Evolutionary conservation across 2,888 invertebrate genomes (phyloP).

Genomic region (Cosmia trapezina): DNA sequence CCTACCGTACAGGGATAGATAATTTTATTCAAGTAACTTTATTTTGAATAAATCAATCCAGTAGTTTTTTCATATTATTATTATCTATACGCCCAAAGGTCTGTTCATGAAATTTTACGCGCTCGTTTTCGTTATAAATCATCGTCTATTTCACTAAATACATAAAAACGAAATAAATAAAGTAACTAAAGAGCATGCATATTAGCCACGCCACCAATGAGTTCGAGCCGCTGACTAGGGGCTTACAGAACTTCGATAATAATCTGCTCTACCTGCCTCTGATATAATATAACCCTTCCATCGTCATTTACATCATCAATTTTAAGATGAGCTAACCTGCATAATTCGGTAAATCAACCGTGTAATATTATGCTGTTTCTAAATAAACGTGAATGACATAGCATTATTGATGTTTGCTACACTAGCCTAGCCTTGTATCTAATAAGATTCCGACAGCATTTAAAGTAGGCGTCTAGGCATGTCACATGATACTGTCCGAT

Average conservation of each 20-base stretch:
- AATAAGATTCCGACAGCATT: conserved; percentile 48
- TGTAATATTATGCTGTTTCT: conserved; percentile 50
- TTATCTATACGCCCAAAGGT: no score
- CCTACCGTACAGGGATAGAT: no score
- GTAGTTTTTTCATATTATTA: no score
- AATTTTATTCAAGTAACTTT: no score
- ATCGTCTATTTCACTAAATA: no score
- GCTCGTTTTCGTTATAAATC: no score
- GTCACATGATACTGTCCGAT: conserved; percentile 1
- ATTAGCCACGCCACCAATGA: no score
- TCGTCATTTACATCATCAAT: conserved; percentile 6
- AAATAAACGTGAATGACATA: conserved; percentile 47
- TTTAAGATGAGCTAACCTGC: conserved; percentile 40
- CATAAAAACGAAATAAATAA: no score
- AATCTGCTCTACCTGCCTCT: not conserved
- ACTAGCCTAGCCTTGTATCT: conserved; percentile 47
- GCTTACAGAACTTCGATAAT: not conserved
- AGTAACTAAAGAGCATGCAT: no score
- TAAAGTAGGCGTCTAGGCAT: conserved; percentile 24
- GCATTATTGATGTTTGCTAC: conserved; percentile 37
- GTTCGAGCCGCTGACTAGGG: no score
- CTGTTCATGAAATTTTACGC: no score
- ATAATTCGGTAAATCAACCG: conserved; percentile 39
- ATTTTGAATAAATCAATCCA: no score
- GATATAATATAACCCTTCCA: conserved; percentile 1